These are phyloP conservation scores for Rhineura floridana DNA, from an alignment of 2,113 vertebrate genomes.

Conservation along the genomic window DNA sequence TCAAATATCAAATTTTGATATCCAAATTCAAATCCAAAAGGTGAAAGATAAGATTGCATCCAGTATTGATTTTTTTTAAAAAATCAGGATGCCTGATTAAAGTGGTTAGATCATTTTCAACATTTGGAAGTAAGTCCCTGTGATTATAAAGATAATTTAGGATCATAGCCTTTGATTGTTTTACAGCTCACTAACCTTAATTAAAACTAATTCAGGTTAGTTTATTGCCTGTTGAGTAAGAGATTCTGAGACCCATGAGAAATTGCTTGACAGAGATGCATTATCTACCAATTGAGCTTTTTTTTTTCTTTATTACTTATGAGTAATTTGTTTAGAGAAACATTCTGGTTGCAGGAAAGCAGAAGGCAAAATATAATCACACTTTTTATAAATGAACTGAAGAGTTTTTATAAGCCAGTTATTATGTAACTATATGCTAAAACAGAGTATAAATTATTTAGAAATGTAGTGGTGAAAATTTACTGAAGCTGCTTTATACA, in stretches of 20 bases:
- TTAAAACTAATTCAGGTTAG: conserved; percentile 1
- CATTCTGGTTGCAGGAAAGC: neutral
- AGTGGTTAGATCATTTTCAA: neutral
- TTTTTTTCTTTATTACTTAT: neutral
- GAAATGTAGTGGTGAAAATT: neutral
- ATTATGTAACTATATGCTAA: neutral
- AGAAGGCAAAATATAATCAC: neutral
- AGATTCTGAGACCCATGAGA: neutral
- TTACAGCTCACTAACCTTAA: conserved; percentile 19
- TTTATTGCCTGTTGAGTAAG: conserved; percentile 4
- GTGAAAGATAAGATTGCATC: neutral
- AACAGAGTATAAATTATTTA: neutral
- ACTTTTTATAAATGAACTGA: neutral
- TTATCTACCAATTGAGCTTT: neutral
- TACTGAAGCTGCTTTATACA: too few species aligned
- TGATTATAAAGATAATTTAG: neutral
- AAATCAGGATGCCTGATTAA: neutral
- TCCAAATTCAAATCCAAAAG: neutral
- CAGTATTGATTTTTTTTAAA: neutral
- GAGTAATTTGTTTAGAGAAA: neutral
- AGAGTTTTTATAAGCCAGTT: neutral
- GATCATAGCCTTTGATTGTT: conserved; percentile 8
- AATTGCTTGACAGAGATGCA: conserved; percentile 7
- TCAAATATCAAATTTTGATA: neutral
- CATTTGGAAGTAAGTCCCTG: neutral